Evolutionary conservation across 2,113 vertebrate genomes (phyloP).

Genomic region (Dendrocopos noguchii): DNA sequence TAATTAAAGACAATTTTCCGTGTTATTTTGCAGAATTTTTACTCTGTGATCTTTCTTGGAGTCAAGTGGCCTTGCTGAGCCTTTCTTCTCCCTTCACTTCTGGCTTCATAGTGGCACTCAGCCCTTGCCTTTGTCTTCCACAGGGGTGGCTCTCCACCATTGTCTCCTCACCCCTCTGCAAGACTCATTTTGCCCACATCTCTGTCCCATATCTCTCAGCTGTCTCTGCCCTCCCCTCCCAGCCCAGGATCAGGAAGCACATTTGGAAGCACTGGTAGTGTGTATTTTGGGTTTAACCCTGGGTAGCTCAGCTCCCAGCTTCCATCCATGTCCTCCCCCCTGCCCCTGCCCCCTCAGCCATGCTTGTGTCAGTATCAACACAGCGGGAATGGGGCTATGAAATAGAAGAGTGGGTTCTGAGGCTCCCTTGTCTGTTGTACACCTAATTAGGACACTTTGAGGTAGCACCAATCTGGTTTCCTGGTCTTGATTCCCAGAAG

Average conservation of each 20-base stretch:
- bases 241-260: too few relatives aligned
- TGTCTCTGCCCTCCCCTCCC: not conserved
- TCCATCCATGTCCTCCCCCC: not conserved
- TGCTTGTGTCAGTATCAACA: fast-evolving
- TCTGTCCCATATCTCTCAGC: too few relatives aligned
- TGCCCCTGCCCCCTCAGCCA: not conserved
- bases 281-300: not conserved
- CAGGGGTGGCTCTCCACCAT: not conserved
- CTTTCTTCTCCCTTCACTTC: too few relatives aligned
- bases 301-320: not conserved
- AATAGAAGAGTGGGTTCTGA: too few relatives aligned
- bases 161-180: too few relatives aligned
- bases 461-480: not conserved
- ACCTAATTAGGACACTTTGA: fast-evolving
- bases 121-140: too few relatives aligned
- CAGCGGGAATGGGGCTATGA: not conserved
- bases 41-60: too few relatives aligned
- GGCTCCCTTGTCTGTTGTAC: too few relatives aligned
- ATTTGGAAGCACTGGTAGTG: too few relatives aligned
- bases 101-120: too few relatives aligned
- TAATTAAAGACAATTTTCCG: fast-evolving
- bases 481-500: fast-evolving
- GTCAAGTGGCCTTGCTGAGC: too few relatives aligned
- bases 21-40: conserved; percentile 70
- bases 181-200: too few relatives aligned